Evolutionary conservation across 2,888 invertebrate species (phyloP), one percentile per base, ranked within the genome.

Genomic region (Drosophila dives): DNA sequence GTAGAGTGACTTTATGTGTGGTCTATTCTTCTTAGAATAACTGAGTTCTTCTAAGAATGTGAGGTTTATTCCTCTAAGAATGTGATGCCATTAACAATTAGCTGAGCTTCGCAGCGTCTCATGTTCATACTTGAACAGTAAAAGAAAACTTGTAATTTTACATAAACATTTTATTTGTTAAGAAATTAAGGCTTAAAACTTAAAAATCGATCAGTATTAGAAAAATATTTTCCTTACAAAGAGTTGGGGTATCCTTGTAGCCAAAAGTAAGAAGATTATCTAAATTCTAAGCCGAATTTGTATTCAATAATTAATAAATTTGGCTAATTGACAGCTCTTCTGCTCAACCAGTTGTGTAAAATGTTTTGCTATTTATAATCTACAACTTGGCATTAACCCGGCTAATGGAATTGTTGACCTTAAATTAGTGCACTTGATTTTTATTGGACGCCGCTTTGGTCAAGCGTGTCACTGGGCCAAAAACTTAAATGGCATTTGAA

Each of bases 391-490:
- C 7, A 2, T 23, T 23, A 23, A 4, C 1, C 1, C 7, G 45
- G 23, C n/a, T 40, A 26, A 49, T 17, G 10, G 26, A 17, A 50
- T 55, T 36, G 50, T 5, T 29, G 56, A 49, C 59, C 54, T 55
- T 38, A 50, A 77, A 86, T 88, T 76, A 78, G 75, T 75, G 64
- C 56, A 64, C 45, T 62, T 49, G 61, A 26, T 63, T 67, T 67
- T 54, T 64, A 20, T 51, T 48, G 17, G 51, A 17, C 50, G 49
- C 49, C 33, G 58, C 51, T 48, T 20, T 29, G 32, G 10, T 61
- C 61, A 50, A 50, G 61, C 45, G 12, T 42, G 55, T 56, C 70
- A 48, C 48, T 63, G 20, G 45, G 26, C 50, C 62, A 45, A 29
- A 60, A 64, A 62, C 59, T 15, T 50, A 48, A 68, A 65, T 56